phyloP scores from a whole-genome alignment of 2,113 vertebrate genomes.

The Daphoenositta chrysoptera region DNA sequence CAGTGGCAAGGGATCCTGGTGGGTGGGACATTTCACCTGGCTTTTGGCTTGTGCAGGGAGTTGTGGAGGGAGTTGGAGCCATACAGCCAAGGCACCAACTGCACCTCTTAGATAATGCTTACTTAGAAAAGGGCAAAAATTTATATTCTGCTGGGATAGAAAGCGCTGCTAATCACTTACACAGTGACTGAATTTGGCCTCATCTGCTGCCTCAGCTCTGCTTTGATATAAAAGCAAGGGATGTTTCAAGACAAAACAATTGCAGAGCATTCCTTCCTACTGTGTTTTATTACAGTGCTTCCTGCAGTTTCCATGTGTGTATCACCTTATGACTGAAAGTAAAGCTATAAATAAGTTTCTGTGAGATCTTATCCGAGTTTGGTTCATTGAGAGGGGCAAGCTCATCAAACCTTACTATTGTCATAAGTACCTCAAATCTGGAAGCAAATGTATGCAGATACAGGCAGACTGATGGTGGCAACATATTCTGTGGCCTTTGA shows the following conservation, averaged over 20 bases:
- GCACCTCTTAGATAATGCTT: neutral
- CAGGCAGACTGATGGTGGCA: neutral
- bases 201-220: neutral
- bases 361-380: neutral
- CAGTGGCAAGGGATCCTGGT: neutral
- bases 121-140: neutral
- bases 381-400: neutral
- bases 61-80: neutral
- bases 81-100: neutral
- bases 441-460: neutral
- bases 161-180: neutral
- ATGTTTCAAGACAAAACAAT: neutral
- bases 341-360: neutral
- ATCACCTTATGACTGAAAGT: neutral
- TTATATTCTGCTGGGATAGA: neutral
- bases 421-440: neutral
- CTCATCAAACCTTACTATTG: neutral
- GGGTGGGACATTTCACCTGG: rapidly evolving
- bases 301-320: neutral
- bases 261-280: neutral
- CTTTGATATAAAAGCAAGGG: neutral
- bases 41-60: neutral
- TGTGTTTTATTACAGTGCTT: neutral
- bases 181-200: neutral
- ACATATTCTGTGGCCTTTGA: neutral